Conservation (phyloP, 1,140 invertebrate genomes). For the Spodoptera litura region DNA sequence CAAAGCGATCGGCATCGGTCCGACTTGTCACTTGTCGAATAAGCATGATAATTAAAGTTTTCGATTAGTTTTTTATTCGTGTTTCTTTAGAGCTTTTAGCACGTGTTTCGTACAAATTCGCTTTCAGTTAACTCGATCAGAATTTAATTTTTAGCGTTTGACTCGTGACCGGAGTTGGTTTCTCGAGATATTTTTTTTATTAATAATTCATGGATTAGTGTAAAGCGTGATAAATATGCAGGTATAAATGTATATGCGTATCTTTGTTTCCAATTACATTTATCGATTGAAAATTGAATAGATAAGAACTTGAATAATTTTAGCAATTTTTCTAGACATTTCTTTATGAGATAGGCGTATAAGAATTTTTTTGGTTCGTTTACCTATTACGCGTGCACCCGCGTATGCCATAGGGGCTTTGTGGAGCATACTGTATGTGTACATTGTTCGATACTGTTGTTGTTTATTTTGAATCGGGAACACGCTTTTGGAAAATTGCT, state of each 20-base stretch:
- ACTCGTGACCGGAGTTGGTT: constrained; percentile 16
- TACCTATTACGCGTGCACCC: neutral
- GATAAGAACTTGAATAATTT: no score
- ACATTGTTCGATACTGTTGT: neutral
- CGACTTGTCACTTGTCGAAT: constrained; percentile 85
- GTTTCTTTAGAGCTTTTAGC: constrained; percentile 29
- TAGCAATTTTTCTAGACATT: neutral
- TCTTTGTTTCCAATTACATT: neutral
- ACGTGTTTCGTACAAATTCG: constrained; percentile 33
- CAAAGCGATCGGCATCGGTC: constrained; percentile 81
- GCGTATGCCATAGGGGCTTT: constrained; percentile 22
- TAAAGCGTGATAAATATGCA: neutral
- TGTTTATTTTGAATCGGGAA: constrained; percentile 12
- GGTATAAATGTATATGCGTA: neutral
- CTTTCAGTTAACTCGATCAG: constrained; percentile 36
- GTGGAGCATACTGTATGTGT: neutral
- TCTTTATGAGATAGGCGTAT: neutral
- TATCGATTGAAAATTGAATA: no score
- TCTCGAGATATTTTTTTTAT: constrained; percentile 6
- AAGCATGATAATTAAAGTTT: constrained; percentile 85
- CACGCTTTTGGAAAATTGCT: neutral
- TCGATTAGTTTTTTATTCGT: constrained; percentile 74
- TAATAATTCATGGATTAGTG: neutral
- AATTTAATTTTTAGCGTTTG: constrained; percentile 24
- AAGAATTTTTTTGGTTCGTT: constrained; percentile 5